Conservation (phyloP, 2,797 vertebrate species). For the Cebuella pygmaea region DNA sequence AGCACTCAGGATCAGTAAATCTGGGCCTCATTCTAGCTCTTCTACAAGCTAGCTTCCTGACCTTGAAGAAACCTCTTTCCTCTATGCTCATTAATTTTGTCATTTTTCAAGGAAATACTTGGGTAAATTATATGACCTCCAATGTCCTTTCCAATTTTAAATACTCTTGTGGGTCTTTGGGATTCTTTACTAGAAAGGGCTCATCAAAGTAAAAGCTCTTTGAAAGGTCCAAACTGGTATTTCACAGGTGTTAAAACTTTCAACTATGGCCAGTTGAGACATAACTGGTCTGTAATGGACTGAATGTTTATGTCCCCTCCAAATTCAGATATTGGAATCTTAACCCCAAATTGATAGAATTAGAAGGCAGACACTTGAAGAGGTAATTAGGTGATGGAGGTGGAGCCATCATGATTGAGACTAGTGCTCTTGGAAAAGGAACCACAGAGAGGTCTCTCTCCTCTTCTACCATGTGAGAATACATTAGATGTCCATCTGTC, state of each 20-base stretch:
- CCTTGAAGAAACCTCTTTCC: background rate
- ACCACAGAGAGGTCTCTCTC: background rate
- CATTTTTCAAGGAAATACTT: background rate
- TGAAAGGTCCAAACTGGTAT: background rate
- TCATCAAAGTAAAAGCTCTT: background rate
- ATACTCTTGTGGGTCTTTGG: background rate
- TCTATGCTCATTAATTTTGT: background rate
- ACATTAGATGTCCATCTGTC: background rate
- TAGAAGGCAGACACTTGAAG: background rate
- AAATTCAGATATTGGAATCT: background rate
- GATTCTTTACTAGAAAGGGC: background rate
- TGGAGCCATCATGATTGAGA: background rate
- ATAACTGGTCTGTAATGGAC: background rate
- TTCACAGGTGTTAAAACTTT: background rate
- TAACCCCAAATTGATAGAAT: background rate
- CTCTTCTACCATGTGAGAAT: background rate
- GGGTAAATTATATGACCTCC: background rate
- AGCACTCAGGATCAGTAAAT: background rate
- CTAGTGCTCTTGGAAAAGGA: background rate
- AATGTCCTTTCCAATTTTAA: background rate
- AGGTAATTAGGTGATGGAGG: background rate
- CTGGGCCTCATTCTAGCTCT: background rate
- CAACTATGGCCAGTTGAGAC: background rate
- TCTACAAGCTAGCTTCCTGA: background rate
- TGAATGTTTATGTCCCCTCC: background rate